phyloP scores from a whole-genome alignment of 2,888 invertebrate genomes.

The Margaritifera margaritifera region DNA sequence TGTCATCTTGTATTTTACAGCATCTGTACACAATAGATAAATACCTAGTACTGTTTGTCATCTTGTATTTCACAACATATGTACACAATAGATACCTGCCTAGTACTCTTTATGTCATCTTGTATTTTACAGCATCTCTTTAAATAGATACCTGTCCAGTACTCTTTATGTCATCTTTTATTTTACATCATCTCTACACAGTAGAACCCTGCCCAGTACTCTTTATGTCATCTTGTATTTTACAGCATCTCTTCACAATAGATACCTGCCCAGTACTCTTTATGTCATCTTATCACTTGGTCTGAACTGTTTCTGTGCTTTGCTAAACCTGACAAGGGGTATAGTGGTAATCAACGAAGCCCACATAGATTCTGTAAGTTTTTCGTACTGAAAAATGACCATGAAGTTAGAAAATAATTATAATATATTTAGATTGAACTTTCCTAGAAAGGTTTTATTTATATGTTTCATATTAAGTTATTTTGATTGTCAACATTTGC shows the following conservation, averaged over 20 bases:
- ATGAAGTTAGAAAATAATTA: background rate
- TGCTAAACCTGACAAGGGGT: slow-evolving; percentile 55
- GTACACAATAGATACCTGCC: too few species aligned
- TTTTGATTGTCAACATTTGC: slow-evolving; percentile 1
- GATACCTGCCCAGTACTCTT: slow-evolving; percentile 45
- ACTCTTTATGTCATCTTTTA: too few species aligned
- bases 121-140: too few species aligned
- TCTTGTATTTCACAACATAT: too few species aligned
- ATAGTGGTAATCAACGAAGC: slow-evolving; percentile 49
- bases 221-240: slow-evolving; percentile 7
- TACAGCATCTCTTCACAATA: slow-evolving; percentile 22
- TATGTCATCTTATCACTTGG: slow-evolving; percentile 43
- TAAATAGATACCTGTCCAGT: too few species aligned
- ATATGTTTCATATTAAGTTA: background rate
- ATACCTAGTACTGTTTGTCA: too few species aligned
- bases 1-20: slow-evolving; percentile 20
- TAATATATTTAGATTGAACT: background rate
- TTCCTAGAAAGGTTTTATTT: background rate
- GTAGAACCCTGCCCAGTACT: too few species aligned
- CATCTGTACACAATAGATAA: slow-evolving; percentile 16
- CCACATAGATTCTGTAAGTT: slow-evolving; percentile 42
- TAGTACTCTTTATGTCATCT: too few species aligned
- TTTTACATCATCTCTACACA: too few species aligned
- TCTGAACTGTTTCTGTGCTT: slow-evolving; percentile 51
- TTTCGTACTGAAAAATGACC: background rate